Base-by-base conservation (phyloP, 1,140 invertebrate species). In the Drosophila seguyi region DNA sequence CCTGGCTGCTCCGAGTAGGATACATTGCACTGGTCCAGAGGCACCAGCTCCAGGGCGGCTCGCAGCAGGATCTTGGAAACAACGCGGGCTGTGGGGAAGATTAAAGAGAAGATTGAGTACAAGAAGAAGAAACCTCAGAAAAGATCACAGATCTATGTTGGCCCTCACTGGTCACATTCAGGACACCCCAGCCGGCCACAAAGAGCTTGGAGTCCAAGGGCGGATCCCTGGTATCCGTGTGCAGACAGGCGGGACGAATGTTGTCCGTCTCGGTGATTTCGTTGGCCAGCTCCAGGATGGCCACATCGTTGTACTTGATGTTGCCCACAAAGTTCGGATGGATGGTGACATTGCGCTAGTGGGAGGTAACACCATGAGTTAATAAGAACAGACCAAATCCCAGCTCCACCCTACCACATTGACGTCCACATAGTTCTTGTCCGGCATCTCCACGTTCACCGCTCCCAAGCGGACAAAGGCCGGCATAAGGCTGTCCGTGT, bases 101-200 rank as follows among this genome's bases (percentile, higher is more conserved):
- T 10, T 18, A 10, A 10, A 5, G n/a, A 41, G n/a, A 11, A 10
- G n/a, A 38, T 38, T 38, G 29, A 10, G 1, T 8, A 31, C 8
- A n/a, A 18, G 6, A 4, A 10, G 4, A 1, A 8, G 7, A 18
- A 42, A 0, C 11, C 11, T 34, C 34, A 36, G 13, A 34, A 4
- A 41, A n/a, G 39, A 42, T 42, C 38, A 18, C 10, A 5, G 20
- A 6, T 22, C 11, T 27, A 14, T 10, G 3, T 14, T 10, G 0
- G 3, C 4, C 44, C 83, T 60, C 69, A 92, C 91, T 91, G 14
- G 61, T 78, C 36, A 53, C 59, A 63, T 91, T 82, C 6, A 87
- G 67, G 2, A 63, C 38, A 11, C 91, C 91, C 91, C 91, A 92
- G 22, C 91, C 91, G 31, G 90, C 63, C 1, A 91, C 90, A 56